Evolutionary conservation across 2,888 invertebrate species (phyloP), one percentile per base, ranked within the genome.

Genomic region (Tanytarsus gracilentus): DNA sequence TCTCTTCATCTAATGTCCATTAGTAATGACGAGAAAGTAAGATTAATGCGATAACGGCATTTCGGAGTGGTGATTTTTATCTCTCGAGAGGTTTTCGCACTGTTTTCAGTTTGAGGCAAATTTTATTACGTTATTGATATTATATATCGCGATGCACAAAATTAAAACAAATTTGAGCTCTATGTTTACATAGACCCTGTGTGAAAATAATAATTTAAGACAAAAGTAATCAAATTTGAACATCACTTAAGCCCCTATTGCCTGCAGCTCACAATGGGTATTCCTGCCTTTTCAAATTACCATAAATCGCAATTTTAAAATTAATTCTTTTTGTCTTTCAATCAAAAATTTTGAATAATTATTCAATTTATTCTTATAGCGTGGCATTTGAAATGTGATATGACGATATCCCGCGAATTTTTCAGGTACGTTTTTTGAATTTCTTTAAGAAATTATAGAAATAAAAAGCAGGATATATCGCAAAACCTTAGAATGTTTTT

Each of bases 221-320:
- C n/a, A n/a, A n/a, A n/a, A n/a, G 36, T 36, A 36, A 36, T 36
- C 16, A 14, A 36, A 36, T 36, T 14, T 36, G 36, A 36, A 36
- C n/a, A n/a, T n/a, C n/a, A n/a, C n/a, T n/a, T n/a, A n/a, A n/a
- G n/a, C n/a, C n/a, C n/a, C n/a, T n/a, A n/a, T n/a, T n/a, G n/a
- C n/a, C n/a, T n/a, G n/a, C n/a, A n/a, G n/a, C n/a, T n/a, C n/a
- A n/a, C n/a, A 11, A 44, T 44, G 44, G 44, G 23, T 23, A 44
- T 23, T 44, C 44, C 44, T 44, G 44, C 44, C 44, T 44, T 44
- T 44, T 44, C 44, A 44, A 36, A 14, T 36, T 2, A n/a, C 16
- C 11, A 36, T 14, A 33, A 36, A 36, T 36, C 36, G 5, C 36
- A 36, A 36, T 36, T 14, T 16, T 36, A 14, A 36, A 36, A 36